Percentiles rank a stretch among this genome's conserved stretches.
Conservation (phyloP, 2,797 vertebrate genomes). For the Oreortyx pictus region DNA sequence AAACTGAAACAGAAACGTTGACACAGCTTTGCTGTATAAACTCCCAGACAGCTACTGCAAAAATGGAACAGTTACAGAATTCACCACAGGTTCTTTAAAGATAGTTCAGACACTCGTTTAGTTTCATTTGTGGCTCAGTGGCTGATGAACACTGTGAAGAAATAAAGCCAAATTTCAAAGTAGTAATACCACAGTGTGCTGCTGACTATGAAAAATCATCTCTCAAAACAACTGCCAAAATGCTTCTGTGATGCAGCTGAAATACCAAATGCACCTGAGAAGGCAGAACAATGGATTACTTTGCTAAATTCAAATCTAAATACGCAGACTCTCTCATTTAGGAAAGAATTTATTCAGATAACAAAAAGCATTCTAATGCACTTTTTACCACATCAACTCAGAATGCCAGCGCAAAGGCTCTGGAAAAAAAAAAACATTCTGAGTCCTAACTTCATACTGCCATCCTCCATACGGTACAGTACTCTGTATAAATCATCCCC, state of each 20-base stretch:
- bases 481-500: not conserved
- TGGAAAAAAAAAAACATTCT: not conserved
- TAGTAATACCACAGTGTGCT: not conserved
- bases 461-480: not conserved
- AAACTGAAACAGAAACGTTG: slow-evolving; percentile 65
- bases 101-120: not conserved
- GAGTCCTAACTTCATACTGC: not conserved
- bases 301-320: not conserved
- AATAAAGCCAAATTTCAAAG: not conserved
- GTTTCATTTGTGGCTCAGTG: slow-evolving; percentile 5
- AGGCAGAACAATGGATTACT: not conserved
- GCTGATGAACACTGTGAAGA: not conserved
- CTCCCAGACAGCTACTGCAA: slow-evolving; percentile 45
- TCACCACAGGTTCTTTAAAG: not conserved
- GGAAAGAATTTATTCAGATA: not conserved
- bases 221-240: not conserved
- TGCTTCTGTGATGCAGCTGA: not conserved
- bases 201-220: not conserved
- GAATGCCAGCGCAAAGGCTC: not conserved
- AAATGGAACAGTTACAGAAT: slow-evolving; percentile 52
- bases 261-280: not conserved
- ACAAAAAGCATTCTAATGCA: not conserved
- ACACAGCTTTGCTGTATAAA: slow-evolving; percentile 65
- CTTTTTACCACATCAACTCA: not conserved
- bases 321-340: not conserved